Evolutionary conservation across 2,888 invertebrate genomes (phyloP), one percentile per base, ranked within the genome.

Genomic region (Andrena fulva): DNA sequence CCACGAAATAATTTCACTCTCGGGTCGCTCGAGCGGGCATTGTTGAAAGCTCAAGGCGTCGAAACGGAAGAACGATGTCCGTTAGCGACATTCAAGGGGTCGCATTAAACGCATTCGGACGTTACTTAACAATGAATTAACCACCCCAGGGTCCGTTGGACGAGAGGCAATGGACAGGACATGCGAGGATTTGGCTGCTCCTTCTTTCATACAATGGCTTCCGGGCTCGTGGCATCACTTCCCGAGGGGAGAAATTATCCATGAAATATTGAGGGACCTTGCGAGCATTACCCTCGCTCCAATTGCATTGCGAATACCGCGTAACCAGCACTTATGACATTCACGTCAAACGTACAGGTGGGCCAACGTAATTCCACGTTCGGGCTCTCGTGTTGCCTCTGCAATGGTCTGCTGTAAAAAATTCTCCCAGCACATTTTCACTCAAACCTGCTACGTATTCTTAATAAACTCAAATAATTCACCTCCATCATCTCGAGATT

Each of bases 191-290:
- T 90, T 88, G 83, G 85, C 87, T 85, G 85, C 80, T 87, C 77
- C 80, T 89, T 84, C 84, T 79, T 82, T 77, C 81, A 63, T 82
- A 89, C 87, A 89, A 91, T 88, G 84, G 84, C 86, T 89, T 89
- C 83, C 89, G 87, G 89, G 72, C 87, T 87, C 82, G 80, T 86
- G 81, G 86, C 87, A 71, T 79, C 73, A 60, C 77, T 86, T 91
- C 88, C 86, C 85, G 84, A 89, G 91, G 91, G 90, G 90, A 87
- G 84, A 86, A 91, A 90, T 92, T 91, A 90, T 90, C 89, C 89
- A 89, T 92, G 89, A 92, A 92, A 91, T 92, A 92, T 92, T 90
- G 87, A 91, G 84, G 86, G 82, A 89, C 89, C 84, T 84, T 74
- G 85, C 88, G 82, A 88, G 85, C 89, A 89, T 88, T 88, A 88